Evolutionary conservation across 2,888 invertebrate genomes (phyloP).

Genomic region (Cosmorhoe ocellata): DNA sequence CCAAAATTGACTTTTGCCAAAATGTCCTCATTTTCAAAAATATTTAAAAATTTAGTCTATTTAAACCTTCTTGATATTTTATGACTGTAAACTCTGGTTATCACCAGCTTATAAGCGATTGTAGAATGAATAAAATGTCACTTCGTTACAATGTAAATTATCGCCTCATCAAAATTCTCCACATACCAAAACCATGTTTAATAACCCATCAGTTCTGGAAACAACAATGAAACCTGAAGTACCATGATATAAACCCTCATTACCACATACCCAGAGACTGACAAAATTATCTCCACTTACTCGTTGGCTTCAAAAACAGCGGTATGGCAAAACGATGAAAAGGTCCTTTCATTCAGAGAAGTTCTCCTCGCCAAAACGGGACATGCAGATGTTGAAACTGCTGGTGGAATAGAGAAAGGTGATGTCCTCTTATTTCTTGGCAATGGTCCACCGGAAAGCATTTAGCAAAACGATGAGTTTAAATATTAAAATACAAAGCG

Average conservation of each 20-base stretch:
- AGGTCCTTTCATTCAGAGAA: slow-evolving; percentile 75
- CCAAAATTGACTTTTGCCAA: too few relatives aligned
- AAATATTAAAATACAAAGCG: slow-evolving; percentile 71
- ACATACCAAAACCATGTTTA: slow-evolving; percentile 14
- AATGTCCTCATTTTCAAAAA: too few relatives aligned
- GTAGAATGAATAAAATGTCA: neutral
- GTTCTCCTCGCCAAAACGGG: slow-evolving; percentile 58
- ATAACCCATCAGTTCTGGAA: slow-evolving; percentile 18
- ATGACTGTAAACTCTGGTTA: too few relatives aligned
- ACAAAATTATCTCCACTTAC: slow-evolving; percentile 73
- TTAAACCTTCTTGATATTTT: too few relatives aligned
- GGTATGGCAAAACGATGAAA: slow-evolving; percentile 76
- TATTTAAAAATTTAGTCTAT: too few relatives aligned
- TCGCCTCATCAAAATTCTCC: slow-evolving; percentile 5
- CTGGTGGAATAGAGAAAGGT: slow-evolving; percentile 43
- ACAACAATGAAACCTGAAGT: slow-evolving; percentile 21
- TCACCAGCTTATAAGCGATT: too few relatives aligned
- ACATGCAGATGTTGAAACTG: slow-evolving; percentile 41
- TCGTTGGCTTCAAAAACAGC: slow-evolving; percentile 64
- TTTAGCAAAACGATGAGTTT: slow-evolving; percentile 70
- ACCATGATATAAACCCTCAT: slow-evolving; percentile 20
- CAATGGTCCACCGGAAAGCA: slow-evolving; percentile 80
- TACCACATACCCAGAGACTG: slow-evolving; percentile 40
- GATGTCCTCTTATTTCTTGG: slow-evolving; percentile 71
- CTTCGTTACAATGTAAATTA: slow-evolving; percentile 1